Evolutionary conservation across 2,797 vertebrate species (phyloP).

Genomic region (Benthosema pterotum): DNA sequence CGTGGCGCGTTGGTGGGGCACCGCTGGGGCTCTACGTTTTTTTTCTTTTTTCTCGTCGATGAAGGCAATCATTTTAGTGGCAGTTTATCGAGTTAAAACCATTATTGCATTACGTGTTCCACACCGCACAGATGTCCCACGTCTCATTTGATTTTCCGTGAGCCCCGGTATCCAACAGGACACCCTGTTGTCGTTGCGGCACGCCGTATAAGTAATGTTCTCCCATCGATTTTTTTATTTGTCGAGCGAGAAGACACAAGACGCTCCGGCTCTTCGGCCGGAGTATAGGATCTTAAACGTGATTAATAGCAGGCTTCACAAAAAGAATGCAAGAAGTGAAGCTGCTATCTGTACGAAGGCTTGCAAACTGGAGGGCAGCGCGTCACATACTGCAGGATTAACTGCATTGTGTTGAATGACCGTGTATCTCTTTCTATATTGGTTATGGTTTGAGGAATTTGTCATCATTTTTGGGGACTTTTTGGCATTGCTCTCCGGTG

Average conservation of each 20-base stretch:
- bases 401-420: too few species aligned
- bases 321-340: not conserved
- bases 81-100: slow-evolving; percentile 29
- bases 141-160: slow-evolving; percentile 32
- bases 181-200: not conserved
- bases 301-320: slow-evolving; percentile 3
- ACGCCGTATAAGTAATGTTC: slow-evolving; percentile 25
- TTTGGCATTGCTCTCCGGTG: too few species aligned
- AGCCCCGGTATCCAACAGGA: slow-evolving; percentile 27
- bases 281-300: not conserved
- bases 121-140: slow-evolving; percentile 18
- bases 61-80: slow-evolving; percentile 17
- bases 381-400: too few species aligned
- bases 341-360: too few species aligned
- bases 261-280: slow-evolving; percentile 10
- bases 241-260: not conserved
- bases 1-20: too few species aligned
- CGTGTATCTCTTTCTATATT: too few species aligned
- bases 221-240: slow-evolving; percentile 32
- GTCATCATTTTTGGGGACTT: too few species aligned
- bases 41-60: too few species aligned
- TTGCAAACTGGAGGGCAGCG: too few species aligned
- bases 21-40: slow-evolving; percentile 4
- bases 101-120: slow-evolving; percentile 31
- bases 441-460: too few species aligned